A percentile compares a stretch with the other conserved stretches of the same genome.
phyloP scores from a whole-genome alignment of 2,888 invertebrate genomes.

The Rugalucina vietnamica region DNA sequence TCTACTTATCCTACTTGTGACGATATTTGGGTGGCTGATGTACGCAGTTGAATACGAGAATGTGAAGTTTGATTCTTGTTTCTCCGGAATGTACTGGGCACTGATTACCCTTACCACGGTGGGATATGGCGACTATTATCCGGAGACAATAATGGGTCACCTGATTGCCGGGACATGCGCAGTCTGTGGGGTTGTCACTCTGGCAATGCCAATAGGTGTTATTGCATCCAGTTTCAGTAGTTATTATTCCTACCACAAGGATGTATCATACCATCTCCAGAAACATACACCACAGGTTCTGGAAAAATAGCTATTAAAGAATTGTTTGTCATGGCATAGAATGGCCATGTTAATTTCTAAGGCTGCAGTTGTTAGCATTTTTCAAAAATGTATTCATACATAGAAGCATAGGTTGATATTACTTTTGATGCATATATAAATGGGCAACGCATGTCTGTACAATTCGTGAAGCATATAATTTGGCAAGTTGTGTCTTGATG shows the following conservation, averaged over 20 bases:
- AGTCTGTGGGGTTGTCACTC: constrained; percentile 10
- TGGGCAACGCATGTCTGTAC: no score
- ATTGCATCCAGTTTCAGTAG: constrained; percentile 17
- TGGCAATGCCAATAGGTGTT: constrained; percentile 18
- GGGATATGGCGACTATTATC: constrained; percentile 23
- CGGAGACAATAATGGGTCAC: neutral
- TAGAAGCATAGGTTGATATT: no score
- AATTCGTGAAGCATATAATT: no score
- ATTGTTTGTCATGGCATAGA: no score
- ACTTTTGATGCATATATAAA: no score
- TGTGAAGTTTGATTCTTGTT: neutral
- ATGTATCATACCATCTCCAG: neutral
- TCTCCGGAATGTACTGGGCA: constrained; percentile 18
- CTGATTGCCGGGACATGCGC: constrained; percentile 8
- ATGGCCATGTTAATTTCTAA: no score
- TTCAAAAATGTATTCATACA: no score
- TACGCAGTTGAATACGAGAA: neutral
- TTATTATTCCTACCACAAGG: constrained; percentile 18
- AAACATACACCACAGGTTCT: neutral
- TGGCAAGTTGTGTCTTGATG: no score
- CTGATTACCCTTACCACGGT: constrained; percentile 28
- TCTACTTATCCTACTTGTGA: neutral
- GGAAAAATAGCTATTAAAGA: no score
- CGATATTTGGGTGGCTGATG: constrained; percentile 15
- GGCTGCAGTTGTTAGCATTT: no score